Conservation (phyloP, 2,888 invertebrate genomes). For the Blastobasis lacticolella region DNA sequence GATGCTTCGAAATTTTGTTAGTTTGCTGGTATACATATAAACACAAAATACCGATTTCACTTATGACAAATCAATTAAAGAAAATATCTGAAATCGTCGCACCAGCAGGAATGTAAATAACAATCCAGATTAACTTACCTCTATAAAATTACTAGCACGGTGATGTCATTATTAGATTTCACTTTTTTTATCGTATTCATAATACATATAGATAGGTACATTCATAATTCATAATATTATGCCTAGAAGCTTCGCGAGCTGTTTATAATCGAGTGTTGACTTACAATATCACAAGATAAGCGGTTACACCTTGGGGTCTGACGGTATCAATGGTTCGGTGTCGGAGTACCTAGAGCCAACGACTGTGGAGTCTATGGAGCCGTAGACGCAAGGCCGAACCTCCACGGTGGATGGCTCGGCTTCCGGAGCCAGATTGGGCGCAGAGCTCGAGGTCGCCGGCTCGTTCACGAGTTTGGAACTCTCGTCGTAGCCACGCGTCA, state of each 20-base stretch:
- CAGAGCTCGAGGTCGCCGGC: conserved; percentile 45
- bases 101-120: too few relatives aligned
- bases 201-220: not conserved
- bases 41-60: too few relatives aligned
- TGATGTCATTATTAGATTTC: conserved; percentile 9
- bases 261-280: too few relatives aligned
- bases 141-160: conserved; percentile 6
- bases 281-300: not conserved
- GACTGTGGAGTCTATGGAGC: conserved; percentile 50
- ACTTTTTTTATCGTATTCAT: conserved; percentile 8
- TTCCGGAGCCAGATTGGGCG: conserved; percentile 43
- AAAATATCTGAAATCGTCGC: too few relatives aligned
- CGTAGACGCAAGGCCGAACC: conserved; percentile 48
- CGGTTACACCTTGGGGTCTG: conserved; percentile 42
- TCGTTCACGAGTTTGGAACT: conserved; percentile 60
- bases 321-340: conserved; percentile 39
- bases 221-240: not conserved
- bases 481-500: conserved; percentile 80
- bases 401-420: conserved; percentile 41
- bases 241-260: not conserved
- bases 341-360: conserved; percentile 36
- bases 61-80: too few relatives aligned
- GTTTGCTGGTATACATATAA: too few relatives aligned
- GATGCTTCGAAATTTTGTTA: too few relatives aligned
- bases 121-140: not conserved